Percentiles rank a stretch among this genome's conserved stretches.
Evolutionary conservation across 2,888 invertebrate species (phyloP).

Genomic region (Thereva unica): DNA sequence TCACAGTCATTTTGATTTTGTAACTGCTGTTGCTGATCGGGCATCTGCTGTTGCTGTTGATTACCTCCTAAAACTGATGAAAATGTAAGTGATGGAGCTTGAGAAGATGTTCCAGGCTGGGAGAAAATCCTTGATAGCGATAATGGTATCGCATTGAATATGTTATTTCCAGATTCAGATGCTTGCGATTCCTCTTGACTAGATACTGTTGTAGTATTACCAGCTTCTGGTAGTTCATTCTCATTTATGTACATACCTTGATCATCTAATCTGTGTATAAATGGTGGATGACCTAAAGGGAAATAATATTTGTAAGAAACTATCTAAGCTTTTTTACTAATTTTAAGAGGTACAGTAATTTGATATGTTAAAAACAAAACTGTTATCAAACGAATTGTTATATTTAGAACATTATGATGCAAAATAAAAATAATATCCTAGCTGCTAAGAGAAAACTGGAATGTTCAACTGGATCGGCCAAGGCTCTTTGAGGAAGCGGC

Average conservation of each 20-base stretch:
- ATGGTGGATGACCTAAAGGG: background rate
- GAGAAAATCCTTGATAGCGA: slow-evolving; percentile 37
- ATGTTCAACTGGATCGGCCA: no score
- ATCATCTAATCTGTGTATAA: background rate
- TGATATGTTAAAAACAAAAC: no score
- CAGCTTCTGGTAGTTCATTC: slow-evolving; percentile 6
- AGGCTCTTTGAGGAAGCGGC: no score
- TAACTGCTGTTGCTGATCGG: slow-evolving; percentile 37
- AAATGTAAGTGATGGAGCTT: slow-evolving; percentile 28
- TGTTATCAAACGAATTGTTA: no score
- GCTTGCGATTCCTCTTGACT: slow-evolving; percentile 36
- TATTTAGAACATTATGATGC: no score
- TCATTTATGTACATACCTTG: background rate
- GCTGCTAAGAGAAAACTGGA: no score
- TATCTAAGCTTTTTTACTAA: background rate
- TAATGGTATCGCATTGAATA: slow-evolving; percentile 33
- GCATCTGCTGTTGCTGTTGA: slow-evolving; percentile 36
- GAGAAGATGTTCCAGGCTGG: slow-evolving; percentile 38
- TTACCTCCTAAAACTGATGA: slow-evolving; percentile 8
- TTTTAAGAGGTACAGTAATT: no score
- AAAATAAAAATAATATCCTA: no score
- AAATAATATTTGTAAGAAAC: background rate
- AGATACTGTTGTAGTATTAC: slow-evolving; percentile 33
- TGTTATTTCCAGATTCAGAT: slow-evolving; percentile 15
- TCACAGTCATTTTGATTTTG: slow-evolving; percentile 24